Percentiles rank a stretch among this genome's conserved stretches.
phyloP scores from a whole-genome alignment of 2,888 invertebrate genomes.

The Anticlea derivata region DNA sequence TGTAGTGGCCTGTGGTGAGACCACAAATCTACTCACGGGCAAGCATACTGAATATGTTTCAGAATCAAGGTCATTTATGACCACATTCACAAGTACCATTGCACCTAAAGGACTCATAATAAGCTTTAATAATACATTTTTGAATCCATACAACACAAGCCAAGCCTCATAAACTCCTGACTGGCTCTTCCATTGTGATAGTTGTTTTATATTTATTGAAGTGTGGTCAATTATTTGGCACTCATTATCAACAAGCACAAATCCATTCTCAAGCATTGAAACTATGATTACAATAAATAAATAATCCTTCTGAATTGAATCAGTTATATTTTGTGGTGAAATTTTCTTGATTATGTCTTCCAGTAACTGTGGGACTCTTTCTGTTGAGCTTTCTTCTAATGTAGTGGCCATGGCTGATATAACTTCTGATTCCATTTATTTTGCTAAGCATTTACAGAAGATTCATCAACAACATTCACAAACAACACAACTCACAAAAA shows the following conservation, averaged over 20 bases:
- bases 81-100: conserved; percentile 61
- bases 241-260: conserved; percentile 50
- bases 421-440: conserved; percentile 13
- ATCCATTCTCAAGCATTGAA: conserved; percentile 70
- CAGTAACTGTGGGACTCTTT: conserved; percentile 54
- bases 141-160: conserved; percentile 58
- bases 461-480: conserved; percentile 9
- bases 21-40: conserved; percentile 67
- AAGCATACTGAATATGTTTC: conserved; percentile 73
- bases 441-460: conserved; percentile 1
- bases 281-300: conserved; percentile 63
- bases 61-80: conserved; percentile 55
- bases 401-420: conserved; percentile 45
- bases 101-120: conserved; percentile 65
- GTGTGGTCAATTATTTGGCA: conserved; percentile 40
- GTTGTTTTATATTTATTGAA: conserved; percentile 44
- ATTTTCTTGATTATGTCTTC: conserved; percentile 54
- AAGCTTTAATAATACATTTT: conserved; percentile 55
- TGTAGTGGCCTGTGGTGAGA: conserved; percentile 59
- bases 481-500: neutral
- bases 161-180: conserved; percentile 56
- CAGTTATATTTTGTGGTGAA: conserved; percentile 46
- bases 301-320: conserved; percentile 64
- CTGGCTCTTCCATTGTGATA: conserved; percentile 53
- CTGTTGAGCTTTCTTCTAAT: conserved; percentile 67